Evolutionary conservation across 1,140 invertebrate genomes (phyloP).

Genomic region (Dreissena rostriformis): DNA sequence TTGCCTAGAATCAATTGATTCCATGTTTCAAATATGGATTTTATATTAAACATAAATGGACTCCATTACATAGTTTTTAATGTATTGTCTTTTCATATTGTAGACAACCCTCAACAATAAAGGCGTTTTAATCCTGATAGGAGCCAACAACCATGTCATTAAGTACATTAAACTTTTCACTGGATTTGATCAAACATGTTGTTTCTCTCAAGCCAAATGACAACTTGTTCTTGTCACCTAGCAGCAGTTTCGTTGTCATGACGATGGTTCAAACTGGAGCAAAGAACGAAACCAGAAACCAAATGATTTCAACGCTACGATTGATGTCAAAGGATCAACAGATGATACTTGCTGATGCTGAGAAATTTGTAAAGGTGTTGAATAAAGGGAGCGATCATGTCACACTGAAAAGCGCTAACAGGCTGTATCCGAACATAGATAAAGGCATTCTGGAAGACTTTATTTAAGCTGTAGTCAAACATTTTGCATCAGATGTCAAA

Average conservation of each 20-base stretch:
- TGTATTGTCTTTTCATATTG: too few relatives aligned
- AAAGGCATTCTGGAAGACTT: slow-evolving; percentile 36
- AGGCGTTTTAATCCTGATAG: too few relatives aligned
- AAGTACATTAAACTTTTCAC: neutral
- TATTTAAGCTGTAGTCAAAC: slow-evolving; percentile 7
- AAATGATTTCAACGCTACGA: slow-evolving; percentile 43
- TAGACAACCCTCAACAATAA: too few relatives aligned
- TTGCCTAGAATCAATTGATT: too few relatives aligned
- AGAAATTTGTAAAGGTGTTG: slow-evolving; percentile 17
- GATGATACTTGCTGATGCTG: slow-evolving; percentile 19
- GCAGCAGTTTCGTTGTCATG: slow-evolving; percentile 42
- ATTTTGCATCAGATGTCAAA: slow-evolving; percentile 37
- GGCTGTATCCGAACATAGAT: slow-evolving; percentile 35
- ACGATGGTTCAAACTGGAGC: slow-evolving; percentile 47
- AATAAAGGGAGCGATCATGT: slow-evolving; percentile 24
- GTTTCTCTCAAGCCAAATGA: neutral
- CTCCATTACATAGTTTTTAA: too few relatives aligned
- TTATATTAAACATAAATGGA: too few relatives aligned
- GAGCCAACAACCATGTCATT: too few relatives aligned
- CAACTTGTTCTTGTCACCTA: slow-evolving; percentile 40
- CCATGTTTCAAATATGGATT: too few relatives aligned
- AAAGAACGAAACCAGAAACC: slow-evolving; percentile 45
- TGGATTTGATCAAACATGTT: slow-evolving; percentile 30
- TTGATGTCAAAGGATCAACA: slow-evolving; percentile 11
- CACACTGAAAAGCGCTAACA: slow-evolving; percentile 35